A percentile compares a stretch with the other conserved stretches of the same genome.
Evolutionary conservation across 2,888 invertebrate species (phyloP).

Genomic region (Ornithoptera priamus): DNA sequence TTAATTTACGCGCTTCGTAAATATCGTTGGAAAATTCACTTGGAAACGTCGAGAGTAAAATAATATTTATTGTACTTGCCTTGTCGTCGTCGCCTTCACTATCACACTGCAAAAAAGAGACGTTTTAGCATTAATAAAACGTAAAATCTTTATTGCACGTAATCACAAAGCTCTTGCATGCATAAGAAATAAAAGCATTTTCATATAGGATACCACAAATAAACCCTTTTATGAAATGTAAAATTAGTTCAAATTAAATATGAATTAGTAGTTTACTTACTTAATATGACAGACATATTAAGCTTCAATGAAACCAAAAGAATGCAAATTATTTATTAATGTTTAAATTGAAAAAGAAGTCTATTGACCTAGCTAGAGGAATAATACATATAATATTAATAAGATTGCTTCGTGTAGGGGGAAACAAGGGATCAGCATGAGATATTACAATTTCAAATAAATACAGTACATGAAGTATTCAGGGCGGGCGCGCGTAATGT

Average conservation of each 20-base stretch:
- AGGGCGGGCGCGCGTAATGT: constrained; percentile 74
- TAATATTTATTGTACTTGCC: constrained; percentile 80
- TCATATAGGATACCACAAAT: not conserved
- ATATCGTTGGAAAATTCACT: constrained; percentile 44
- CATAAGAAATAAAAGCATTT: constrained; percentile 13
- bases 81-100: constrained; percentile 95
- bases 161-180: constrained; percentile 31
- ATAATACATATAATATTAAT: constrained; percentile 72
- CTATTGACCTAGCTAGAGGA: constrained; percentile 61
- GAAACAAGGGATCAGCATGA: constrained; percentile 71
- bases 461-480: constrained; percentile 78
- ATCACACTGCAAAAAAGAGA: constrained; percentile 90
- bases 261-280: not conserved
- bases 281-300: not conserved
- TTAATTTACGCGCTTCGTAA: constrained; percentile 67
- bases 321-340: constrained; percentile 16
- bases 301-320: constrained; percentile 7
- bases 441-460: constrained; percentile 79
- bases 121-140: constrained; percentile 45
- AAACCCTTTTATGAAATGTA: not conserved
- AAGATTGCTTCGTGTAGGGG: constrained; percentile 63
- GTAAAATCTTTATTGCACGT: constrained; percentile 33
- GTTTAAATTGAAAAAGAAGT: constrained; percentile 20
- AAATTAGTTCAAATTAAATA: not conserved
- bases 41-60: constrained; percentile 36